Evolutionary conservation across 2,113 vertebrate genomes (phyloP).

Genomic region (Eptatretus burgeri): DNA sequence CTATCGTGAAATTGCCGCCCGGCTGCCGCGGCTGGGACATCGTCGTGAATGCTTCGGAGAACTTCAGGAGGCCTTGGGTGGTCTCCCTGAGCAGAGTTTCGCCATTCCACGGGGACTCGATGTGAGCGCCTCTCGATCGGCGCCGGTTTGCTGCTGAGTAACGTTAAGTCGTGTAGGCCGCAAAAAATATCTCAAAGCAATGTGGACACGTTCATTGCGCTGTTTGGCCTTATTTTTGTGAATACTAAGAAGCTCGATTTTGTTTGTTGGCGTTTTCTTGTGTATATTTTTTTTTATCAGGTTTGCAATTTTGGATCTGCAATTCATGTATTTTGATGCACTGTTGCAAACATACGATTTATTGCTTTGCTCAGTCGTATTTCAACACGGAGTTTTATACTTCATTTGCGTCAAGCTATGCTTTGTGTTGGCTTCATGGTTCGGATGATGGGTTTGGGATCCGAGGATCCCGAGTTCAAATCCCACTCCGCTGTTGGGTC

Average conservation of each 20-base stretch:
- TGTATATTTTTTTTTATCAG: neutral
- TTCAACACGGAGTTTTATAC: too few species aligned
- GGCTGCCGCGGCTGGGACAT: neutral
- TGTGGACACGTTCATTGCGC: neutral
- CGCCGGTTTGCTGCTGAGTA: neutral
- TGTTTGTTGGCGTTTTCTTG: neutral
- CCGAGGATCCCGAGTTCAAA: too few species aligned
- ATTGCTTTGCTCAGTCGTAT: too few species aligned
- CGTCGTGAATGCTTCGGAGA: neutral
- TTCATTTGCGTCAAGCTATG: too few species aligned
- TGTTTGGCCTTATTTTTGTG: neutral
- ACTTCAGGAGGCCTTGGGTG: neutral
- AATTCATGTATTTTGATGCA: neutral
- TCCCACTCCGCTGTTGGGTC: too few species aligned
- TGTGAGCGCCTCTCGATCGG: neutral
- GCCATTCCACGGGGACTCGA: neutral
- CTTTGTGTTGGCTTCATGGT: too few species aligned
- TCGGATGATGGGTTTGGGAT: too few species aligned
- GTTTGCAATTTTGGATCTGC: neutral
- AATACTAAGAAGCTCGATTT: neutral
- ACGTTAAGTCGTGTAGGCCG: neutral
- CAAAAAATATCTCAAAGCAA: neutral
- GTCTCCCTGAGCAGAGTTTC: neutral
- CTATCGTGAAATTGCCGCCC: neutral
- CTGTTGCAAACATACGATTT: too few species aligned